Conservation (phyloP, 53 echinoderm and acorn worm genomes). For the Arbacia lixula region DNA sequence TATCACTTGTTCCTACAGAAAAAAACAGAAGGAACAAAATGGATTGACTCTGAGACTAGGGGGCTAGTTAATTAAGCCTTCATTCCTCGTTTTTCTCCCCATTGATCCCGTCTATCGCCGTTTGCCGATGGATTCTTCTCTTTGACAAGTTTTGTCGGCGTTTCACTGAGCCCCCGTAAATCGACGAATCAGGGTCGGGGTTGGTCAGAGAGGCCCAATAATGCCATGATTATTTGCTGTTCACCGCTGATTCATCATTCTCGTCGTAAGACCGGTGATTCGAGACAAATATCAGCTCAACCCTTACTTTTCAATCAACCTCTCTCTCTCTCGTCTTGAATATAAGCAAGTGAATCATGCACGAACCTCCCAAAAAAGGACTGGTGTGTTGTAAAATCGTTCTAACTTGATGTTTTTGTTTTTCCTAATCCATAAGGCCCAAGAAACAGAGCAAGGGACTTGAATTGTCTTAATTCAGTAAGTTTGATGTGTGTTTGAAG, state of each 20-base stretch:
- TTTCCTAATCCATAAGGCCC: no score
- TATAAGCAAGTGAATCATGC: slow-evolving; percentile 22
- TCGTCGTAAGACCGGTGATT: neutral
- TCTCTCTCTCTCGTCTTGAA: neutral
- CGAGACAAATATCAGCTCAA: neutral
- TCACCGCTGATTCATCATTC: slow-evolving; percentile 35
- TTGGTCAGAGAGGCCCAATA: slow-evolving; percentile 9
- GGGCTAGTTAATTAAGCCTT: slow-evolving; percentile 38
- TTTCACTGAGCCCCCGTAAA: neutral
- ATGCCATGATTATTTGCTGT: slow-evolving; percentile 12
- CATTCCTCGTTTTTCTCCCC: slow-evolving; percentile 7
- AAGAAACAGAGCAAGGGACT: no score
- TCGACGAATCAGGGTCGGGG: slow-evolving; percentile 5
- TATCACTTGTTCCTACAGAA: no score
- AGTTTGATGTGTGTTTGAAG: no score
- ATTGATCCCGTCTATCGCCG: neutral
- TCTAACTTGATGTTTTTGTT: no score
- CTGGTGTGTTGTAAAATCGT: no score
- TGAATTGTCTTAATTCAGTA: no score
- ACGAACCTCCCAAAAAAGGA: no score
- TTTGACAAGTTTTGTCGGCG: slow-evolving; percentile 29
- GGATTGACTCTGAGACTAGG: neutral
- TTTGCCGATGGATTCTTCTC: slow-evolving; percentile 3
- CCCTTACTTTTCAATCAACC: neutral
- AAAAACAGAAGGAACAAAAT: slow-evolving; percentile 9